These are phyloP conservation scores for Vicugna pacos DNA, from an alignment of 2,113 vertebrate genomes.

Conservation along the genomic window DNA sequence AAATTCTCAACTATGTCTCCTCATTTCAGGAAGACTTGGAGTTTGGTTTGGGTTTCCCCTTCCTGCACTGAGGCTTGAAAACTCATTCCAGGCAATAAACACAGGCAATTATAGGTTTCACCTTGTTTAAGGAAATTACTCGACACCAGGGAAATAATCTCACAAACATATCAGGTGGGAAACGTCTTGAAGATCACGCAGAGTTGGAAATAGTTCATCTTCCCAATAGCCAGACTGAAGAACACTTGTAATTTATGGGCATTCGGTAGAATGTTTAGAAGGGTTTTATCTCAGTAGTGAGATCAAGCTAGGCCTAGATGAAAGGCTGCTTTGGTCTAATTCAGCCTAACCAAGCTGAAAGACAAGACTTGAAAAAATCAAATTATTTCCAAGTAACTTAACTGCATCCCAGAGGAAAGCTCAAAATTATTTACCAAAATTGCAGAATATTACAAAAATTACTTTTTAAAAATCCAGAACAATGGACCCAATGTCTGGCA, in stretches of 20 bases:
- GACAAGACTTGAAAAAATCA: conserved; percentile 2
- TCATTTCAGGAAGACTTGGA: not conserved
- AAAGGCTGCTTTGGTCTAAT: not conserved
- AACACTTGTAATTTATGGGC: not conserved
- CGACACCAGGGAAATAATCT: not conserved
- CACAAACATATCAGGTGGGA: not conserved
- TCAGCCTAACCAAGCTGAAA: not conserved
- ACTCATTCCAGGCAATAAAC: not conserved
- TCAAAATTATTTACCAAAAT: conserved; percentile 42
- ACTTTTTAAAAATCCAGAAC: not conserved
- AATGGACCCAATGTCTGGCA: not conserved
- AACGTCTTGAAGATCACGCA: not conserved
- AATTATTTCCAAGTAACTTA: not conserved
- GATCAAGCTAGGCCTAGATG: not conserved
- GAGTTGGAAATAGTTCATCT: not conserved
- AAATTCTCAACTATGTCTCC: not conserved
- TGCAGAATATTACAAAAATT: not conserved
- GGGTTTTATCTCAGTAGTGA: not conserved
- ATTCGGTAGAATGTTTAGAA: not conserved
- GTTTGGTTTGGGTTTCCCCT: not conserved
- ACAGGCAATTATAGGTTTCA: not conserved
- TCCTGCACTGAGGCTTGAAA: not conserved
- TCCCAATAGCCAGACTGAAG: not conserved
- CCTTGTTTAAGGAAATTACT: not conserved
- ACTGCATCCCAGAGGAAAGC: not conserved